A percentile compares a stretch with the other conserved stretches of the same genome.
These are phyloP conservation scores for Erebia epiphron DNA, from an alignment of 2,888 invertebrate species.

Conservation along the genomic window DNA sequence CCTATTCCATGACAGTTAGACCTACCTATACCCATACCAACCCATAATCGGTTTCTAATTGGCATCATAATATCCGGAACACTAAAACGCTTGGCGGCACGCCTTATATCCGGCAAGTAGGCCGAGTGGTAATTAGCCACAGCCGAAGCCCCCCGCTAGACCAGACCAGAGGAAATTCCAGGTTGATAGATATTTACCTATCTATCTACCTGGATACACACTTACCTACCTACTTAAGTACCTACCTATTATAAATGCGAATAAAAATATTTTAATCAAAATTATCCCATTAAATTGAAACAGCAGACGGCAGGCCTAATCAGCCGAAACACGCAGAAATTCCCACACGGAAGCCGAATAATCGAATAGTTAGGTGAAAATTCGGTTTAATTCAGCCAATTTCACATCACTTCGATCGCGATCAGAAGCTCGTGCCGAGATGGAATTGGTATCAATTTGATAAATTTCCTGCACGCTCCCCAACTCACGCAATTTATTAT, in stretches of 20 bases:
- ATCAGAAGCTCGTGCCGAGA: conserved; percentile 45
- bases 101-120: too few species aligned
- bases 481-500: conserved; percentile 40
- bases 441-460: conserved; percentile 44
- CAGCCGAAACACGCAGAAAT: conserved; percentile 46
- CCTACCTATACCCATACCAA: too few species aligned
- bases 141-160: too few species aligned
- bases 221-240: not conserved
- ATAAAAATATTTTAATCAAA: conserved; percentile 9
- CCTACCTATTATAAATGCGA: not conserved
- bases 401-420: conserved; percentile 37
- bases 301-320: conserved; percentile 27
- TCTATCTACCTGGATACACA: too few species aligned
- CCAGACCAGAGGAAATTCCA: too few species aligned
- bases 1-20: too few species aligned
- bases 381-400: conserved; percentile 45
- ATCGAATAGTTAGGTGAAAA: conserved; percentile 37
- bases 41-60: too few species aligned
- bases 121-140: too few species aligned
- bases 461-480: conserved; percentile 38
- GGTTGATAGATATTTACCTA: too few species aligned
- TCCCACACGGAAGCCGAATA: conserved; percentile 67
- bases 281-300: conserved; percentile 20
- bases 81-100: too few species aligned
- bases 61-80: too few species aligned